phyloP scores from a whole-genome alignment of 64 coral and sea anemone genomes.

The Actinia tenebrosa region DNA sequence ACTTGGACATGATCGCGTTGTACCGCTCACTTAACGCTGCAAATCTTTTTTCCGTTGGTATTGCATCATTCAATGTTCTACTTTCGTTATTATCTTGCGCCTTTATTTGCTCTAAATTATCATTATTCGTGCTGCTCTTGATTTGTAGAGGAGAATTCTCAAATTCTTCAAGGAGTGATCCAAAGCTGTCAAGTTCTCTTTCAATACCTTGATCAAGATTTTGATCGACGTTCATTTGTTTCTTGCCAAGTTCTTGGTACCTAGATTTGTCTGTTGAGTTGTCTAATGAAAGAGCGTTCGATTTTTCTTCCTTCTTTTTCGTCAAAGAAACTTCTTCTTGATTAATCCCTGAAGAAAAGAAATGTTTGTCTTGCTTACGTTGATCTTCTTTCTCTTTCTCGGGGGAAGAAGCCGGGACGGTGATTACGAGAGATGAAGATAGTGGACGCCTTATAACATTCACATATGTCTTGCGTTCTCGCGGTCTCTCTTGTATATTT shows the following conservation, averaged over 20 bases:
- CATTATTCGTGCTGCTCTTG: background rate
- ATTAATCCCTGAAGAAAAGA: background rate
- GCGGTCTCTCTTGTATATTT: background rate
- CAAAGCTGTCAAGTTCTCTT: constrained; percentile 9
- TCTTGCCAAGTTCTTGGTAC: background rate
- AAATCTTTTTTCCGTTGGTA: constrained; percentile 52
- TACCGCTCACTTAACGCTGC: constrained; percentile 57
- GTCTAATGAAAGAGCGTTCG: background rate
- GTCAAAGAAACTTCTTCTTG: background rate
- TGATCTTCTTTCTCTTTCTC: background rate
- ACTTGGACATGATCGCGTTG: constrained; percentile 15
- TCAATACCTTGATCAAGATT: background rate
- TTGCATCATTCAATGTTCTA: background rate
- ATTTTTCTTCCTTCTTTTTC: background rate
- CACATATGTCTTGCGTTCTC: background rate
- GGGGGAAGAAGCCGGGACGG: background rate
- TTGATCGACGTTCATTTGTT: background rate
- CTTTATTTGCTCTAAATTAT: background rate
- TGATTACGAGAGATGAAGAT: background rate
- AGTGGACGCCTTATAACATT: constrained; percentile 10
- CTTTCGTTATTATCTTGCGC: background rate
- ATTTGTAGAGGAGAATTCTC: constrained; percentile 18
- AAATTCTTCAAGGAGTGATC: constrained; percentile 5
- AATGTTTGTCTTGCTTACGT: background rate
- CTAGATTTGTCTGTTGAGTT: background rate